Evolutionary conservation across 2,888 invertebrate genomes (phyloP).

Genomic region (Monopis laevigella): DNA sequence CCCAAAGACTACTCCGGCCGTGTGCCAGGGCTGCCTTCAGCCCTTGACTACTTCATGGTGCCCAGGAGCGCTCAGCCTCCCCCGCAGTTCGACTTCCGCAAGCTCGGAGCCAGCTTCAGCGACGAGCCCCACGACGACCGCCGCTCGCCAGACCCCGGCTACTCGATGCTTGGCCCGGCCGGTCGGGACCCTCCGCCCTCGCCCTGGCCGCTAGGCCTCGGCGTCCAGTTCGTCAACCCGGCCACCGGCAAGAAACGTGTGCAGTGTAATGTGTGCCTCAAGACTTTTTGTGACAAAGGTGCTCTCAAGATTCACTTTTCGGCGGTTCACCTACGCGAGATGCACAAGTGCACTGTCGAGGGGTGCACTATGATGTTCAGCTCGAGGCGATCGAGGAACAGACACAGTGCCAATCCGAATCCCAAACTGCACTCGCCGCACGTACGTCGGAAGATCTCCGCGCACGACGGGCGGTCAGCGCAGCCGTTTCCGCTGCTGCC

Average conservation of each 20-base stretch:
- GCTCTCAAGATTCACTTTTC: constrained; percentile 98
- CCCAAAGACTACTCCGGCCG: constrained; percentile 55
- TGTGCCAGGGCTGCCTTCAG: constrained; percentile 57
- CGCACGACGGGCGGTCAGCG: constrained; percentile 89
- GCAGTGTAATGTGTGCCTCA: constrained; percentile 96
- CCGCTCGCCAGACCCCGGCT: constrained; percentile 41
- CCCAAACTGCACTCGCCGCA: constrained; percentile 97
- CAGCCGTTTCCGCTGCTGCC: constrained; percentile 81
- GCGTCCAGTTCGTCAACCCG: constrained; percentile 88
- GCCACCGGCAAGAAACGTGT: constrained; percentile 95
- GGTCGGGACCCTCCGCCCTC: constrained; percentile 59
- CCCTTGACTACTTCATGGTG: constrained; percentile 64
- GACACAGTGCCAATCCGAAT: constrained; percentile 97
- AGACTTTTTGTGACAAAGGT: constrained; percentile 99
- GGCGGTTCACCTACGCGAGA: constrained; percentile 96
- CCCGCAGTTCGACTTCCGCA: constrained; percentile 89
- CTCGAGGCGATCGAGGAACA: constrained; percentile 91
- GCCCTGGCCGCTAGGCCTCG: constrained; percentile 83
- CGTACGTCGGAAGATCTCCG: constrained; percentile 89
- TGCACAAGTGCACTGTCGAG: constrained; percentile 98
- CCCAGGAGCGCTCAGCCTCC: constrained; percentile 79
- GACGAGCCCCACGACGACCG: constrained; percentile 42
- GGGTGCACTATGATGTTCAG: constrained; percentile 99
- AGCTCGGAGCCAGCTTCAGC: constrained; percentile 73
- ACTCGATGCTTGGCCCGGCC: constrained; percentile 36